Evolutionary conservation across 2,113 vertebrate genomes (phyloP).

Genomic region (Orycteropus afer): DNA sequence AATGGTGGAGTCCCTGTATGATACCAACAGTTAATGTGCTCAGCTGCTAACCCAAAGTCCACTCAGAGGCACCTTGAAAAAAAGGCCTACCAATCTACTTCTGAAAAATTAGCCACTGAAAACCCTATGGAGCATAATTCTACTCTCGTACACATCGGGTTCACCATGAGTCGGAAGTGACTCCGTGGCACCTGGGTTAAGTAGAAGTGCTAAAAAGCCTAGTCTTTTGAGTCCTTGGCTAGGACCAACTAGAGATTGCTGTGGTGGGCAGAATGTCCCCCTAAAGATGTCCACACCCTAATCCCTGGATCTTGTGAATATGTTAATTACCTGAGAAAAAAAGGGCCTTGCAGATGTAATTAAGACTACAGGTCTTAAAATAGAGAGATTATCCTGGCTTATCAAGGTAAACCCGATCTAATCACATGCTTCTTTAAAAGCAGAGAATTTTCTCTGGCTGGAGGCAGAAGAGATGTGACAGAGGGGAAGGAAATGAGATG

Average conservation of each 20-base stretch:
- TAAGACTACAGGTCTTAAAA: constrained; percentile 6
- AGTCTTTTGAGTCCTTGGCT: background rate
- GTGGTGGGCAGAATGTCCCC: background rate
- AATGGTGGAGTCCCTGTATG: background rate
- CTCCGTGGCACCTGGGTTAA: background rate
- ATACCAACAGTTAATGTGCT: background rate
- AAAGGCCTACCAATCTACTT: background rate
- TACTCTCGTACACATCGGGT: background rate
- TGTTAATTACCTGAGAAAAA: background rate
- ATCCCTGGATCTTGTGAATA: background rate
- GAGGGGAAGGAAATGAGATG: background rate
- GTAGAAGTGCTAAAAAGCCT: background rate
- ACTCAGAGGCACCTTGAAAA: background rate
- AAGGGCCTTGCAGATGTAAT: background rate
- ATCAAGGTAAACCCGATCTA: background rate
- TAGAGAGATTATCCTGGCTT: background rate
- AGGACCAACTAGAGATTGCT: background rate
- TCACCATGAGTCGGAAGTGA: background rate
- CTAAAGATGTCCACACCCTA: background rate
- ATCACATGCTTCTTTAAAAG: constrained; percentile 28
- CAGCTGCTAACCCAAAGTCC: background rate
- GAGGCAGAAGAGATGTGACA: background rate
- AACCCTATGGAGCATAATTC: background rate
- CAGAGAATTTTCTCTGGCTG: background rate
- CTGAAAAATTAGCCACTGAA: background rate